Base-by-base conservation (phyloP, 92 coral and sea anemone species). In the Palythoa caribaeorum region DNA sequence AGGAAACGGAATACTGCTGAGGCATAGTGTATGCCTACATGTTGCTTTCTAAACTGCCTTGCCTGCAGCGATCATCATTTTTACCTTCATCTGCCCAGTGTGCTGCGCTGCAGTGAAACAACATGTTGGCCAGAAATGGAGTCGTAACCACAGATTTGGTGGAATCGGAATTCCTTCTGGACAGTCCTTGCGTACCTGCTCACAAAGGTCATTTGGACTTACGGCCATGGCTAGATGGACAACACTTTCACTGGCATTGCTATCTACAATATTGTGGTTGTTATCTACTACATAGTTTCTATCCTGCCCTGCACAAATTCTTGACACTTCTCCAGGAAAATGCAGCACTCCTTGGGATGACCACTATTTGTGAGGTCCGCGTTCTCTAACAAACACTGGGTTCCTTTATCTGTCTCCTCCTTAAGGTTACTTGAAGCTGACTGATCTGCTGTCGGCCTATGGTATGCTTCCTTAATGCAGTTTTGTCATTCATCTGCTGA, bases 1-100 rank as follows among this genome's bases (percentile, higher is more conserved):
- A 83, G 80, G 84, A 84, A 88, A 35, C 89, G 47, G 75, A 83
- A 87, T 54, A 83, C 81, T 52, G 91, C 93, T 15, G 62, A 15
- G 2, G 17, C 14, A 83, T 91, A 87, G 76, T 91, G 83, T 10
- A 78, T 52, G 54, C 83, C 93, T 17, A 87, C 84, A 71, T 87
- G 91, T 69, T 51, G 76, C 73, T 88, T 74, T 15, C 94, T 50
- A 78, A 91, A 89, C 75, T 91, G 93, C 62, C 93, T 57, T 81
- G 28, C 28, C 28, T 28, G 91, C 91, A 36, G 84, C 84, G 11
- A 91, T 91, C 91, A 91, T 87, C 91, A 91, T 65, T 53, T 87
- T 90, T 59, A 90, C 70, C 66, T 91, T 88, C 57, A 88, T 44
- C 54, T 85, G 63, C 47, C 86, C 93, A 13, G 92, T 89, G 53